phyloP scores from a whole-genome alignment of 1,140 invertebrate species.

The Drosophila sechellia region DNA sequence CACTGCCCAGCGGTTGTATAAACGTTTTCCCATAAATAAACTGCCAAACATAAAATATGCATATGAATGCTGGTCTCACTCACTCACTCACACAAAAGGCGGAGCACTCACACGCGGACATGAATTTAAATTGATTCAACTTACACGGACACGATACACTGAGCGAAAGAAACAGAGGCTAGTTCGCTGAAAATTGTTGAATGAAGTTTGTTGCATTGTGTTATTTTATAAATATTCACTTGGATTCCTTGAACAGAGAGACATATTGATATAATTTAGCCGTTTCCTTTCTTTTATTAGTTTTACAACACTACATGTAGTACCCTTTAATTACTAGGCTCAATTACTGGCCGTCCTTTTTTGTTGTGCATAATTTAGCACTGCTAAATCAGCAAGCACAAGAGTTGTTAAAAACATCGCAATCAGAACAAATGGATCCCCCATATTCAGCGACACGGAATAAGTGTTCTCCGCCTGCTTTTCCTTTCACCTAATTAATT shows the following conservation, averaged over 20 bases:
- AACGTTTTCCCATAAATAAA: slow-evolving; percentile 53
- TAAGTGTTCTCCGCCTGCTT: slow-evolving; percentile 13
- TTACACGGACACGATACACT: slow-evolving; percentile 9
- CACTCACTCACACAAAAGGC: slow-evolving; percentile 21
- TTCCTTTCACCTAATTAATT: slow-evolving; percentile 39
- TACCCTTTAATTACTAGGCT: too few species aligned
- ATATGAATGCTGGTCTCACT: slow-evolving; percentile 41
- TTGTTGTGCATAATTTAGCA: background rate
- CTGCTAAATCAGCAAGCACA: too few species aligned
- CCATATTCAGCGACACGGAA: slow-evolving; percentile 19
- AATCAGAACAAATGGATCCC: slow-evolving; percentile 4
- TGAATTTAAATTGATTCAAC: slow-evolving; percentile 55
- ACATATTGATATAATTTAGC: too few species aligned
- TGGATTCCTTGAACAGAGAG: too few species aligned
- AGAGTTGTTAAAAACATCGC: background rate
- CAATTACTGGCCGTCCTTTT: background rate
- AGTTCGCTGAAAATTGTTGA: too few species aligned
- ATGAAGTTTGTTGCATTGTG: too few species aligned
- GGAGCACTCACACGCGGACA: slow-evolving; percentile 11
- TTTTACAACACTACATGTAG: too few species aligned
- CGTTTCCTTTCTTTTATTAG: too few species aligned
- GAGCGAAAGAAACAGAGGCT: background rate
- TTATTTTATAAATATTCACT: too few species aligned
- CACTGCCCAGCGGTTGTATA: slow-evolving; percentile 32
- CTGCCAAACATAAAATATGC: slow-evolving; percentile 59